A percentile compares a stretch with the other conserved stretches of the same genome.
Conservation (phyloP, 2,113 vertebrate species). For the Corydoras maculifer region DNA sequence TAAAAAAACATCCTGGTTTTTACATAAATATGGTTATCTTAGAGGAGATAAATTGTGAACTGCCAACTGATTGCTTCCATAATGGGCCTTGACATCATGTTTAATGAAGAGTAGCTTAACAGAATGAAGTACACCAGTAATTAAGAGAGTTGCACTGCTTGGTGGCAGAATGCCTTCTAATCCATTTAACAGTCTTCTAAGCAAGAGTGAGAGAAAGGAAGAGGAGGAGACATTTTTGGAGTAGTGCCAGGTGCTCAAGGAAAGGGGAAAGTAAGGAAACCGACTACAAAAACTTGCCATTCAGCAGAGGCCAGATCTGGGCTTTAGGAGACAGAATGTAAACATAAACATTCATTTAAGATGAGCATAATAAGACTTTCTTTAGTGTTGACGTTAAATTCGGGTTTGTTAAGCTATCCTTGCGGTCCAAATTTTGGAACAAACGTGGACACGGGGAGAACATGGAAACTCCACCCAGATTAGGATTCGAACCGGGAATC, state of each 20-base stretch:
- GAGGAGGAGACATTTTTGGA: slow-evolving; percentile 21
- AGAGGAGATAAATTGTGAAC: neutral
- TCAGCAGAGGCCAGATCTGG: neutral
- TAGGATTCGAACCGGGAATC: no score
- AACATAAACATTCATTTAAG: neutral
- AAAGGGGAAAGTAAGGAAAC: neutral
- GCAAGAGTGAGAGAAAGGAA: neutral
- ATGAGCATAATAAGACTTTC: no score
- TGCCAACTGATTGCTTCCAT: neutral
- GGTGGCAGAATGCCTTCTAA: slow-evolving; percentile 23
- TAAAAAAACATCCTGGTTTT: neutral
- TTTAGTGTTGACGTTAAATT: no score
- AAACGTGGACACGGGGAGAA: neutral
- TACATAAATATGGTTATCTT: neutral
- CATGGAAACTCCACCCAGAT: no score
- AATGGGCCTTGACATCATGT: slow-evolving; percentile 11
- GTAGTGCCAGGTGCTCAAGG: slow-evolving; percentile 1
- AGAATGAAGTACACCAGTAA: slow-evolving; percentile 27
- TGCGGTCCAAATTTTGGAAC: neutral
- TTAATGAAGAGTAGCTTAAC: slow-evolving; percentile 35
- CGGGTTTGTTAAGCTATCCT: no score
- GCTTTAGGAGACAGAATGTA: neutral
- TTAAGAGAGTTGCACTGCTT: slow-evolving; percentile 29
- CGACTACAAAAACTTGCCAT: neutral
- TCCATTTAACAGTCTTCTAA: slow-evolving; percentile 23